These are phyloP conservation scores for Erythrolamprus reginae DNA, from an alignment of 2,113 vertebrate genomes.

Conservation along the genomic window DNA sequence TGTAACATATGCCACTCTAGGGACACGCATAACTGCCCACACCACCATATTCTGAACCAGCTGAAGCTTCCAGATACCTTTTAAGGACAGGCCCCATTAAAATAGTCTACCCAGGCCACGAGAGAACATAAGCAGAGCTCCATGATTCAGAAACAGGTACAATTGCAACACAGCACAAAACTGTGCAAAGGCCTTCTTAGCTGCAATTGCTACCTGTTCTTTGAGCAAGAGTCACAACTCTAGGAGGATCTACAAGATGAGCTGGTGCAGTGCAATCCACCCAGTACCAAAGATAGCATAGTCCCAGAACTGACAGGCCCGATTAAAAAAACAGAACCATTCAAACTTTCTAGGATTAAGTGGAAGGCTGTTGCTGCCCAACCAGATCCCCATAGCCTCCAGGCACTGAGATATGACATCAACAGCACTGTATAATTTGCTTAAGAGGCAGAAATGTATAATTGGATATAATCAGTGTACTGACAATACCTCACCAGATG, in stretches of 20 bases:
- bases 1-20: background rate
- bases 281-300: background rate
- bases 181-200: background rate
- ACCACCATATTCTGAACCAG: background rate
- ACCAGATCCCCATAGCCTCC: background rate
- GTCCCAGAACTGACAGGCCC: background rate
- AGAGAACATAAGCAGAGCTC: background rate
- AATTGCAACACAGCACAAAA: background rate
- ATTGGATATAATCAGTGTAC: background rate
- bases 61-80: background rate
- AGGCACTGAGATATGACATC: background rate
- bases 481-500: background rate
- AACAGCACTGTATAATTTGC: background rate
- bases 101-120: background rate
- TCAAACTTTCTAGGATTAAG: background rate
- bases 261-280: background rate
- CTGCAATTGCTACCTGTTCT: background rate
- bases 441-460: background rate
- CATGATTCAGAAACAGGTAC: background rate
- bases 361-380: background rate
- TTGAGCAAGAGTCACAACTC: background rate
- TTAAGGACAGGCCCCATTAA: background rate
- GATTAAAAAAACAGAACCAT: background rate
- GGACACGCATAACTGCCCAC: background rate
- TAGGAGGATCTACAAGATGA: background rate